Base-by-base conservation (phyloP, 2,113 vertebrate species). In the Vicugna pacos region DNA sequence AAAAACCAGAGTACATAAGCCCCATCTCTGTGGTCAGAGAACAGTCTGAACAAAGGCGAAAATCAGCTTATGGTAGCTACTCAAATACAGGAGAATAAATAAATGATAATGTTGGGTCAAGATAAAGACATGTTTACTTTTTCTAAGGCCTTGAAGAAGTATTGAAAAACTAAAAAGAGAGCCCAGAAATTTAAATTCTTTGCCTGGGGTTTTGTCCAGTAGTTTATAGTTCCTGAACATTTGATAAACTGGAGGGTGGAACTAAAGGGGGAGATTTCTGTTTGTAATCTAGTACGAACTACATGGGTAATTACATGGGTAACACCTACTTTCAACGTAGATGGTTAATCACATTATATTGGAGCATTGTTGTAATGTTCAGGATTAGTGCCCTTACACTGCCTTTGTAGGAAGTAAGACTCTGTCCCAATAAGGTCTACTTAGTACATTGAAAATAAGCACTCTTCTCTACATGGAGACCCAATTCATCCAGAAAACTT, bases 401-500 rank as follows among this genome's bases (percentile, higher is more conserved):
- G 17, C 16, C 75, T 89, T 92, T 77, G 56, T 70, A 35, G n/a
- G n/a, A 70, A 81, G 12, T 58, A 54, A 93, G n/a, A 84, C 26
- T 32, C 1, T 67, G 42, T 90, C 88, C 75, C 88, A 69, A 73
- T 38, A 50, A 76, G 4, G n/a, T 81, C 56, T 89, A 4, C 54
- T 84, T 38, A 89, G 30, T 75, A 91, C 79, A 87, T 48, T 46
- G 82, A 72, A 80, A 54, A 19, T 54, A 79, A 77, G n/a, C 15
- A 65, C 28, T 83, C 17, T 42, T 32, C 35, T 83, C 96, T 86
- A 85, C 72, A 75, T 19, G 62, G 35, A 77, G 65, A 69, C 24
- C 50, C 46, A 82, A 50, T 89, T 82, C 50, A 79, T 89, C 73
- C 52, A 77, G 10, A 60, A 96, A 82, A 90, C 16, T 54, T 89